Conservation (phyloP, 2,888 invertebrate species). For the Netelia fuscicornis region DNA sequence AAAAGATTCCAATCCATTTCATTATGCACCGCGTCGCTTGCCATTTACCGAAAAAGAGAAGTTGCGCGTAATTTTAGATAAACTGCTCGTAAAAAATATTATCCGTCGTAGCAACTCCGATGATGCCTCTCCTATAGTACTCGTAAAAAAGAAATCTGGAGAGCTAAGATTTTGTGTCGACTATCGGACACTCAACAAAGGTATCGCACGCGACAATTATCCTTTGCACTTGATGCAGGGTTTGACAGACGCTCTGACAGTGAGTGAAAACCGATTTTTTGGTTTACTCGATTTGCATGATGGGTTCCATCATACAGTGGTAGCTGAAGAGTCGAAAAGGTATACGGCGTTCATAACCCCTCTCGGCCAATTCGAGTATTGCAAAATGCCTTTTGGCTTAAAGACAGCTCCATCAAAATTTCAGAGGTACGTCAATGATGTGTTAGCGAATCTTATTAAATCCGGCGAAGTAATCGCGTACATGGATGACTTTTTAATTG, state of each 20-base stretch:
- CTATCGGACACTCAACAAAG: slow-evolving; percentile 25
- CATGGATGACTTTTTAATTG: slow-evolving; percentile 71
- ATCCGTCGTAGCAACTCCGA: slow-evolving; percentile 29
- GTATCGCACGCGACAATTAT: slow-evolving; percentile 35
- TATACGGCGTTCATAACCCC: slow-evolving; percentile 14
- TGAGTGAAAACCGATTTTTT: slow-evolving; percentile 65
- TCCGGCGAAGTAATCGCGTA: slow-evolving; percentile 64
- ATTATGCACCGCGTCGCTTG: too few species aligned
- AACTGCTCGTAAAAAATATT: slow-evolving; percentile 10
- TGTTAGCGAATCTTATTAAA: slow-evolving; percentile 66
- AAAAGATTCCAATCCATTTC: too few species aligned
- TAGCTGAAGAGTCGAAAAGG: slow-evolving; percentile 66
- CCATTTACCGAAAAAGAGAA: background rate
- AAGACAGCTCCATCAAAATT: slow-evolving; percentile 66
- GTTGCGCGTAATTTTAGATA: slow-evolving; percentile 15
- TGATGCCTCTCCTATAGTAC: slow-evolving; percentile 24
- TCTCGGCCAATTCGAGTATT: slow-evolving; percentile 44
- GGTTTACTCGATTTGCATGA: slow-evolving; percentile 69
- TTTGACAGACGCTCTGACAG: slow-evolving; percentile 51
- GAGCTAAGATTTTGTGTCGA: background rate
- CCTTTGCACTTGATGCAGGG: slow-evolving; percentile 48
- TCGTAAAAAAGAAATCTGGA: background rate
- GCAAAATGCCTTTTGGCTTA: slow-evolving; percentile 62
- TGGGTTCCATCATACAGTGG: slow-evolving; percentile 69
- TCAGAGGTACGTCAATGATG: slow-evolving; percentile 68